Evolutionary conservation across 2,113 vertebrate species (phyloP), one percentile per base, ranked within the genome.

Genomic region (Tichodroma muraria): DNA sequence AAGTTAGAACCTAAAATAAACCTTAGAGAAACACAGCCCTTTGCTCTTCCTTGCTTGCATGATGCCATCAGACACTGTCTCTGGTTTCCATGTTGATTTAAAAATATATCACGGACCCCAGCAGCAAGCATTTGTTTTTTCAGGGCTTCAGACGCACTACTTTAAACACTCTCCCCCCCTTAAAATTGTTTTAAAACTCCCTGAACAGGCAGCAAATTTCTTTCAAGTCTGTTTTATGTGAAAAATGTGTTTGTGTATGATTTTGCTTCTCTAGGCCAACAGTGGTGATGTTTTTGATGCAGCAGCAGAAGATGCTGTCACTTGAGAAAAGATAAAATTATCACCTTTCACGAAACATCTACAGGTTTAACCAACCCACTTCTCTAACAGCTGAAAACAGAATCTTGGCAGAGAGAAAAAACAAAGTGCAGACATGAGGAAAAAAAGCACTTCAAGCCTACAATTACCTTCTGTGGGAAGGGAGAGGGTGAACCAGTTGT

Each of bases 271-370:
- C 77, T 92, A 66, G 94, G 92, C 80, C 95, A 95, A 91, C 93
- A 95, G 63, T 53, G 66, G 60, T 75, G 72, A 91, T 91, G 88
- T 47, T 94, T 95, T 53, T 83, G 88, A 91, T 90, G 85, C 82
- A 91, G 85, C 69, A 79, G 76, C 9, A 91, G 90, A 73, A 79
- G 77, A 94, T 4, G 80, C 76, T 94, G 95, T 96, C 93, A 96
- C 60, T 94, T 2, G 4, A 89, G 93, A 73, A 84, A 84, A 92
- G 93, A 86, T 56, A 94, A 96, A 96, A 97, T 96, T 94, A 97
- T 76, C 85, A 94, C 95, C 95, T 96, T 96, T 96, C 96, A 97
- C 6, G 45, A 83, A 88, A 93, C 21, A 44, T 95, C 93, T 95
- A 31, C 79, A 80, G 82, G 53, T 93, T 95, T 90, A 93, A 90